These are phyloP conservation scores for rat (Rattus norvegicus) DNA, from an alignment of 2,113 vertebrate species.

Conservation along the genomic window GRCr8 NC_086025.1:54221501-54222000, in stretches of 20 bases:
- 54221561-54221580: background rate
- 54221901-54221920: background rate
- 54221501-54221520: background rate
- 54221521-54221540: background rate
- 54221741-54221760: background rate
- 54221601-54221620: background rate
- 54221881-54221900: background rate
- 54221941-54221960: background rate
- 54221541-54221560: background rate
- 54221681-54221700: background rate
- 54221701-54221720: background rate
- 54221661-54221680: background rate
- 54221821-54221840: background rate
- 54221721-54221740: background rate
- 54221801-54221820: background rate
- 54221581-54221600: constrained; percentile 14
- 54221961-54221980: background rate
- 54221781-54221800: background rate
- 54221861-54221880: background rate
- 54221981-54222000: background rate
- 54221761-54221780: background rate
- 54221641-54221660: background rate
- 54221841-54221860: background rate
- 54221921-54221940: background rate
- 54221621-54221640: background rate